These are phyloP conservation scores for Chydorus sphaericus DNA, from an alignment of 2,888 invertebrate genomes.

Conservation along the genomic window DNA sequence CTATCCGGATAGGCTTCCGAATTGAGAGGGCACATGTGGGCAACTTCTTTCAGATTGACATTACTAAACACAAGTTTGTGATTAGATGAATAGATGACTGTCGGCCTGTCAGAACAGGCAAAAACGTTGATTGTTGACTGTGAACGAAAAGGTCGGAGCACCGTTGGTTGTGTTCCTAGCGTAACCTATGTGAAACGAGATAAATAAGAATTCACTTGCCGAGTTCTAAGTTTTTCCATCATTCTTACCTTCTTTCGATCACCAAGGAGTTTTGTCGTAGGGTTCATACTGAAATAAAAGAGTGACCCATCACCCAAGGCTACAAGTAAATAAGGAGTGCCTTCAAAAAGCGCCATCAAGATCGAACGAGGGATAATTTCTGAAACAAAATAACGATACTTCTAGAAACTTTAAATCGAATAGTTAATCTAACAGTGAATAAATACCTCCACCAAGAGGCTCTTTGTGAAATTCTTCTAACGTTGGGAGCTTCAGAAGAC, in stretches of 20 bases:
- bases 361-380: slow-evolving; percentile 96
- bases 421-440: neutral
- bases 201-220: neutral
- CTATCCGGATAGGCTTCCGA: slow-evolving; percentile 88
- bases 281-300: slow-evolving; percentile 83
- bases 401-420: neutral
- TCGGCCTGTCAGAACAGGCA: slow-evolving; percentile 95
- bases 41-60: slow-evolving; percentile 85
- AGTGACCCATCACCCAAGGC: slow-evolving; percentile 96
- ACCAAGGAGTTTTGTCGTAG: slow-evolving; percentile 50
- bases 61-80: slow-evolving; percentile 97
- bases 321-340: slow-evolving; percentile 71
- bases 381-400: slow-evolving; percentile 25
- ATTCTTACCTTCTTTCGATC: slow-evolving; percentile 76
- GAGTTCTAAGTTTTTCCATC: neutral
- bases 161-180: slow-evolving; percentile 92
- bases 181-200: slow-evolving; percentile 44
- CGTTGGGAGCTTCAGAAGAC: slow-evolving; percentile 66
- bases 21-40: slow-evolving; percentile 95
- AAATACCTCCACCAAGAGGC: slow-evolving; percentile 64
- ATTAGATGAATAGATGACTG: slow-evolving; percentile 98
- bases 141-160: slow-evolving; percentile 74
- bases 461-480: slow-evolving; percentile 71
- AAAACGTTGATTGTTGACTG: slow-evolving; percentile 90
- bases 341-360: slow-evolving; percentile 85